Evolutionary conservation across 2,113 vertebrate genomes (phyloP), one percentile per base, ranked within the genome.

Genomic region (Diphyllodes magnificus): DNA sequence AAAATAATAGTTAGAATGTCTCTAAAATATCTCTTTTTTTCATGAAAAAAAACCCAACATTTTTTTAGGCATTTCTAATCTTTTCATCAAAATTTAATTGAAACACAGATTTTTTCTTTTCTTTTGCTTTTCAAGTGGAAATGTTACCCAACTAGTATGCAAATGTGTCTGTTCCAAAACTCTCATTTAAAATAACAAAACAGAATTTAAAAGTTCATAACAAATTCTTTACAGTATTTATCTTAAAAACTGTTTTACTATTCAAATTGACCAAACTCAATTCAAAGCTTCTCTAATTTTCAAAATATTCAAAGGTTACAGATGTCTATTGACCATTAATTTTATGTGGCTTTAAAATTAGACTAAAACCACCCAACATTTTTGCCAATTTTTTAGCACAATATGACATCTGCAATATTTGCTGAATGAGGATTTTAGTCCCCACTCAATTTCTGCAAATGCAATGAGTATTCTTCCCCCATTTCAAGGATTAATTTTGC

Each of bases 401-500:
- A 68, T 60, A 56, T 70, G 68, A 86, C 90, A 94, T 95, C 89
- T 94, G 93, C 88, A 89, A 30, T 69, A 95, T 65, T 76, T 0
- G 56, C 91, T 94, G 91, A 93, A 79, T 47, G 59, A 81, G 66
- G 75, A n/a, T 96, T 93, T 94, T 82, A 73, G 82, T 85, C 56
- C 70, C 35, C 50, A 81, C 51, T 95, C 82, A 50, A 60, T 69
- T 92, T 94, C 61, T 88, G 69, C 57, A 95, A 95, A 95, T 88
- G 87, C 70, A 81, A 49, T 53, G 65, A 89, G 73, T 50, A 89
- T 90, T 85, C 51, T 77, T 92, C 59, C 76, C 86, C 72, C 76
- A 59, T 89, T 92, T 93, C 68, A 90, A 92, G 84, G 61, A 93
- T 93, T 93, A 90, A 95, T 95, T 95, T 91, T 92, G 88, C 61